Percentiles rank a stretch among this genome's conserved stretches.
phyloP scores from a whole-genome alignment of 2,113 vertebrate genomes.

The Heterotilapia buettikoferi region DNA sequence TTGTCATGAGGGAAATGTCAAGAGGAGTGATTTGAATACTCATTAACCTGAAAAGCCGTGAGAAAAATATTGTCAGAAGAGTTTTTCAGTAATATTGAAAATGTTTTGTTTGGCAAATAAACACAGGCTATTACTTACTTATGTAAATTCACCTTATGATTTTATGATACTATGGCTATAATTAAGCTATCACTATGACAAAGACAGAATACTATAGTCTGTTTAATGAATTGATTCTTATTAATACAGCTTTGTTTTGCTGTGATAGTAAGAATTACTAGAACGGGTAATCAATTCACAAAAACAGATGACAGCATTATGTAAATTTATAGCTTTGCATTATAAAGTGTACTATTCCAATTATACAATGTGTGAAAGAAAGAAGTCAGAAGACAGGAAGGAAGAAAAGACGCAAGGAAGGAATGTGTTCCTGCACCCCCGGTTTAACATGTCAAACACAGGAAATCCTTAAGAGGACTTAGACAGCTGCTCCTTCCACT shows the following conservation, averaged over 20 bases:
- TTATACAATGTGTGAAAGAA: background rate
- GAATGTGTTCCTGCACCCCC: background rate
- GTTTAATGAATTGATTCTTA: background rate
- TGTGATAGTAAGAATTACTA: background rate
- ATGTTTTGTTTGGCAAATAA: background rate
- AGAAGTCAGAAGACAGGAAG: background rate
- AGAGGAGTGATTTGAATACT: conserved; percentile 44
- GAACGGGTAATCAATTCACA: background rate
- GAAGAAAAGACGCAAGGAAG: background rate
- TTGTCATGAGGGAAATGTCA: conserved; percentile 54
- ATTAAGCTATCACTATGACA: background rate
- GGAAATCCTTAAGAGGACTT: conserved; percentile 11
- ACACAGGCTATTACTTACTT: background rate
- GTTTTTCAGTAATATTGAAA: background rate
- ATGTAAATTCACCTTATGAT: background rate
- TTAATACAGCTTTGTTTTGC: background rate
- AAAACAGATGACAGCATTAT: background rate
- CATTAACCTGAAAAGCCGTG: conserved; percentile 12
- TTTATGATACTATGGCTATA: background rate
- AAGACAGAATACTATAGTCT: background rate
- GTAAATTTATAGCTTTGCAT: background rate
- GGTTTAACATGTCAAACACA: conserved; percentile 4
- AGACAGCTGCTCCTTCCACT: conserved; percentile 26
- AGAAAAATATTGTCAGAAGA: background rate
- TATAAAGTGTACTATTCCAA: background rate